phyloP scores from a whole-genome alignment of 2,113 vertebrate genomes.

The Turnix velox region DNA sequence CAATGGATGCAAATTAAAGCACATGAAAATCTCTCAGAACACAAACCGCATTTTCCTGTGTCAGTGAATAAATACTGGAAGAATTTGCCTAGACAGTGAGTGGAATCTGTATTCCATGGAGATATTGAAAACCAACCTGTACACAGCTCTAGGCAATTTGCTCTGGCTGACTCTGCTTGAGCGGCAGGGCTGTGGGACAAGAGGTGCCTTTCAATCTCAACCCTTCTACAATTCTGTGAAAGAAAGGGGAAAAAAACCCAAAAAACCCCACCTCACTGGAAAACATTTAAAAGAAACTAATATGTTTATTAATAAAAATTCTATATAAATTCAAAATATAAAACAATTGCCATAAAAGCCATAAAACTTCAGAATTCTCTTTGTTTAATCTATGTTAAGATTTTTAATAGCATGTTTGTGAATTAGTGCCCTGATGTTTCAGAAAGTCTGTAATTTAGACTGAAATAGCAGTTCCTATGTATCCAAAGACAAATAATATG shows the following conservation, averaged over 20 bases:
- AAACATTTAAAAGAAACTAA: background rate
- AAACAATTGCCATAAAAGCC: background rate
- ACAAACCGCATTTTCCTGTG: background rate
- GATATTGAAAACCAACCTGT: background rate
- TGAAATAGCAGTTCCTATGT: background rate
- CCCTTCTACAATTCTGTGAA: background rate
- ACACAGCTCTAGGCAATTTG: background rate
- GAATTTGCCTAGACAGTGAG: background rate
- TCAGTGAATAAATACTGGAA: background rate
- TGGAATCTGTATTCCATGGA: background rate
- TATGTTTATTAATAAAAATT: background rate
- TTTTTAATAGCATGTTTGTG: background rate
- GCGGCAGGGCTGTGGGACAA: background rate
- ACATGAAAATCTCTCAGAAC: background rate
- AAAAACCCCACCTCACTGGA: no score
- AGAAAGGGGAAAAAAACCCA: background rate
- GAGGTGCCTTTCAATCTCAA: background rate
- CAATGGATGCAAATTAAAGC: background rate
- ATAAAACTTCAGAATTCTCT: background rate
- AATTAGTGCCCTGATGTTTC: background rate
- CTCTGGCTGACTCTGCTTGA: background rate
- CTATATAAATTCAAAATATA: background rate
- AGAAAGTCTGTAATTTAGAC: background rate
- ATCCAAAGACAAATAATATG: background rate
- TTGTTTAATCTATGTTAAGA: background rate